These are phyloP conservation scores for Montipora cactus DNA, from an alignment of 64 coral and sea anemone genomes.

Conservation along the genomic window DNA sequence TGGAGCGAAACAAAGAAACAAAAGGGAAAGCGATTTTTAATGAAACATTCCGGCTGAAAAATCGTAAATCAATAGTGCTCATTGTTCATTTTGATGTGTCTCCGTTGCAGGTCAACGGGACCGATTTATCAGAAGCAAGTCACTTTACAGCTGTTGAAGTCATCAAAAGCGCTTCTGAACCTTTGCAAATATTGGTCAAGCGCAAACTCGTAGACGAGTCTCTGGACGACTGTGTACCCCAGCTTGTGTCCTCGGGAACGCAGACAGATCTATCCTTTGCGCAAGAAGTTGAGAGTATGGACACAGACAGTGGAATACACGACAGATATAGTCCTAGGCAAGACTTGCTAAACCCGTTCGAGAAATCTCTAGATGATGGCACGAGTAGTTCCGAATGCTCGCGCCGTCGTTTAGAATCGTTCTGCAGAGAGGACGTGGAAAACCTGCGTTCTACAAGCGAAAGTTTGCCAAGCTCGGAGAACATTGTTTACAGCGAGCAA, in stretches of 20 bases:
- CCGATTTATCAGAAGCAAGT: conserved; percentile 84
- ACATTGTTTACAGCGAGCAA: conserved; percentile 66
- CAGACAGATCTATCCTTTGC: conserved; percentile 85
- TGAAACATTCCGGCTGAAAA: neutral
- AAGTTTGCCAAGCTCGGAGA: conserved; percentile 64
- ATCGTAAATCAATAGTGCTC: neutral
- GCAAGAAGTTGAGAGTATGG: conserved; percentile 67
- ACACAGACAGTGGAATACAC: conserved; percentile 90
- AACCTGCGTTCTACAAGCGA: conserved; percentile 72
- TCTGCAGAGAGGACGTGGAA: conserved; percentile 87
- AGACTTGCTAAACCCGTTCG: conserved; percentile 73
- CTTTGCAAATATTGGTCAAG: conserved; percentile 81
- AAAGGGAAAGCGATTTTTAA: neutral
- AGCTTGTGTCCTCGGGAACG: conserved; percentile 77
- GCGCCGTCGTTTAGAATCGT: conserved; percentile 81
- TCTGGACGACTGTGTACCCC: conserved; percentile 62
- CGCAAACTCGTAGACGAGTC: conserved; percentile 72
- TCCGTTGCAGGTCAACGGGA: conserved; percentile 77
- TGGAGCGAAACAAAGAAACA: neutral
- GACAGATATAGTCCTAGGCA: conserved; percentile 91
- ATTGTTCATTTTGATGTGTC: conserved; percentile 1
- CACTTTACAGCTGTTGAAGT: conserved; percentile 90
- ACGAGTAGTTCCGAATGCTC: conserved; percentile 95
- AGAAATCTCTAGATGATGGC: conserved; percentile 91
- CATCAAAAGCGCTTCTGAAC: conserved; percentile 90